Percentiles rank a stretch among this genome's conserved stretches.
Evolutionary conservation across 2,113 vertebrate species (phyloP).

Genomic region (Nyctibius bracteatus): DNA sequence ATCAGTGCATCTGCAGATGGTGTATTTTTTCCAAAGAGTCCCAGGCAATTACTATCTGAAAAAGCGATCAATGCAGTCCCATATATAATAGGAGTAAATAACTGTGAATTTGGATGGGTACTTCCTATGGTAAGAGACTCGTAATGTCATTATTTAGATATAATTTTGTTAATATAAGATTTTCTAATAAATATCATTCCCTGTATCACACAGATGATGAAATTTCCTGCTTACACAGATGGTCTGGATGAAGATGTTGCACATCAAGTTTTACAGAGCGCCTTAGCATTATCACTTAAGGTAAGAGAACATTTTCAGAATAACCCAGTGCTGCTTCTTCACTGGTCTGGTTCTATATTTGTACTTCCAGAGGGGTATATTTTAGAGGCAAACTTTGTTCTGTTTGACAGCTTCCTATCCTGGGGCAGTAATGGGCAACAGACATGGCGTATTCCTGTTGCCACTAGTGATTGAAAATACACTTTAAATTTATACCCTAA

Average conservation of each 20-base stretch:
- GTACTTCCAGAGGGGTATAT: background rate
- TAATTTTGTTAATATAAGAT: background rate
- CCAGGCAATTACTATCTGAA: background rate
- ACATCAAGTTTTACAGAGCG: background rate
- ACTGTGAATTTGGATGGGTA: background rate
- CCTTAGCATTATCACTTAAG: accelerated
- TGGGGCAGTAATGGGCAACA: background rate
- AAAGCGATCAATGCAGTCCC: background rate
- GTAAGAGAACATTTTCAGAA: background rate
- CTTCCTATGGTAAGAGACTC: background rate
- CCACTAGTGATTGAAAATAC: background rate
- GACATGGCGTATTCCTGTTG: background rate
- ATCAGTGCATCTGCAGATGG: background rate
- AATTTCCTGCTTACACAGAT: background rate
- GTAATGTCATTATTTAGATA: background rate
- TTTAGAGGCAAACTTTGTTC: background rate
- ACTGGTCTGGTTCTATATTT: background rate
- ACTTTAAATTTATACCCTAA: background rate
- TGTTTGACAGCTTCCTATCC: background rate
- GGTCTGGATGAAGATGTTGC: slow-evolving; percentile 15
- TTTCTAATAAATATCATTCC: background rate
- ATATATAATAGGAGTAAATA: slow-evolving; percentile 52
- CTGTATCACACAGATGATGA: background rate
- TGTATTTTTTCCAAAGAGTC: slow-evolving; percentile 14
- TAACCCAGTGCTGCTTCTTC: background rate